Base-by-base conservation (phyloP, 2,797 vertebrate species). In the Cuculus canorus region DNA sequence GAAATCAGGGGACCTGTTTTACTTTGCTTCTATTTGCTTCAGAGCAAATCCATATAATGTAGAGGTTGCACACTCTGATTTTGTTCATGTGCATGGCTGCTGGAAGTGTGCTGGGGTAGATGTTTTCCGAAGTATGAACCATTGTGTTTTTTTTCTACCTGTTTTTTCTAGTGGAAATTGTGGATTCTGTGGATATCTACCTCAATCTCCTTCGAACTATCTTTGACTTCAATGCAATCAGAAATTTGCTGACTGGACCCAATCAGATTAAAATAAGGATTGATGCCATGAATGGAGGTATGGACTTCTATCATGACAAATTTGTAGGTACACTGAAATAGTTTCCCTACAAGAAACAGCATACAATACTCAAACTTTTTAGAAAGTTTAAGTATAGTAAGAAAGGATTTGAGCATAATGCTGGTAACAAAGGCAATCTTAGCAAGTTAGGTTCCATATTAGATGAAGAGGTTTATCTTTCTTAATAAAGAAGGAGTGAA, bases 241-340 rank as follows among this genome's bases (percentile, higher is more conserved):
- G 99, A 97, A 98, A 98, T 96, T 98, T 99, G 86, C 98, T 99
- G 96, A 99, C 99, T 0, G 99, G 99, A 95, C 98, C 99, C 52
- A 97, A 98, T 64, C 99, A 99, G 94, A 98, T 99, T 86, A 99
- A 99, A 98, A 99, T 99, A 94, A 98, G 98, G 87, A 98, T 99
- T 97, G 99, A 99, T 89, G 99, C 99, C 32, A 99, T 99, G 99
- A 99, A 99, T 45, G 99, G 99, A 98, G 99, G 99, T 99, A 41
- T 50, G 76, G 59, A 54, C 15, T 25, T 79, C 54, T 76, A 10
- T 22, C 37, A 50, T 60, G 59, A n/a, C 75, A 59, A 65, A 80
- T 39, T 52, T 53, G 19, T 61, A 39, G 48, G 13, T 75, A 50
- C 13, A 27, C 33, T 71, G 32, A 41, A 82, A 17, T 73, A 72